Conservation (phyloP, 1,140 invertebrate species). For the Drosophila ogumai region DNA sequence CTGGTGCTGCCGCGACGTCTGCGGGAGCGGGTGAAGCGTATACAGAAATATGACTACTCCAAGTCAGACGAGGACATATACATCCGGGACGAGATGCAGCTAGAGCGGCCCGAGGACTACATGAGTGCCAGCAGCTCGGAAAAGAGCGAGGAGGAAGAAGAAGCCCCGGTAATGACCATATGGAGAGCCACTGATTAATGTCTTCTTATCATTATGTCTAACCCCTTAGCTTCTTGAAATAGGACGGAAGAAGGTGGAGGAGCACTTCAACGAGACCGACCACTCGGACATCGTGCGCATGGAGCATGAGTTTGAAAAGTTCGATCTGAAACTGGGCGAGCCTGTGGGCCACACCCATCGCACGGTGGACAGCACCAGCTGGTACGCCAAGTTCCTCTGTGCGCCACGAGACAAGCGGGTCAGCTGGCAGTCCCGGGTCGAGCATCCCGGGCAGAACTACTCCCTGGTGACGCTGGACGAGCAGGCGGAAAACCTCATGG, state of each 20-base stretch:
- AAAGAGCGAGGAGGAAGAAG: conserved; percentile 56
- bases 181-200: neutral
- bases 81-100: conserved; percentile 66
- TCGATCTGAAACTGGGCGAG: conserved; percentile 73
- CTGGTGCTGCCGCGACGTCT: conserved; percentile 64
- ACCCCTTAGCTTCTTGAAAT: conserved; percentile 22
- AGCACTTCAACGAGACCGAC: conserved; percentile 73
- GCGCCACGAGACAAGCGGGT: conserved; percentile 57
- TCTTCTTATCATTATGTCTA: neutral
- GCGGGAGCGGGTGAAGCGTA: conserved; percentile 64
- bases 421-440: conserved; percentile 53
- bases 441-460: conserved; percentile 51
- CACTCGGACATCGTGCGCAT: conserved; percentile 74
- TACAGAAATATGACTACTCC: conserved; percentile 74
- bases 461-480: conserved; percentile 66
- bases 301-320: conserved; percentile 73
- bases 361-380: conserved; percentile 60
- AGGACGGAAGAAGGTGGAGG: conserved; percentile 61
- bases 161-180: conserved; percentile 31
- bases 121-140: conserved; percentile 51
- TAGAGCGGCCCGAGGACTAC: conserved; percentile 63
- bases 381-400: conserved; percentile 70
- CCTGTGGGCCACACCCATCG: conserved; percentile 60
- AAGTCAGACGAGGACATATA: conserved; percentile 70
- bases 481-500: conserved; percentile 81